Percentiles rank a stretch among this genome's conserved stretches.
phyloP scores from a whole-genome alignment of 2,113 vertebrate species.

The Campylorhamphus procurvoides region DNA sequence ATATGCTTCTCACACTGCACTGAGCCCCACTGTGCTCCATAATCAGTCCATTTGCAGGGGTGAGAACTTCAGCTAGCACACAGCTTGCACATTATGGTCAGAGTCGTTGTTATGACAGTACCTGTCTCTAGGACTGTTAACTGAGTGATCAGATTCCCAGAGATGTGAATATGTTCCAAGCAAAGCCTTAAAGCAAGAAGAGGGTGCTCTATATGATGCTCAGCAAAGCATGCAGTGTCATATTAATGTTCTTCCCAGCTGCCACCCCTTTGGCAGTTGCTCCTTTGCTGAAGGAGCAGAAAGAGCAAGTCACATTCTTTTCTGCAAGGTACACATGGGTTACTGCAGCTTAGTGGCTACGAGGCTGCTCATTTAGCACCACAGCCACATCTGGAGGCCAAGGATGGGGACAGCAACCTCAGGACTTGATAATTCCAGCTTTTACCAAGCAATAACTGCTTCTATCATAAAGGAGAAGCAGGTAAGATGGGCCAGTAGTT shows the following conservation, averaged over 20 bases:
- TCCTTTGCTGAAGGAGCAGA: not conserved
- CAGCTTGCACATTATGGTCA: not conserved
- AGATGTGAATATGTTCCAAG: not conserved
- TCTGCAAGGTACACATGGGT: not conserved
- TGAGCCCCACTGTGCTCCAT: not conserved
- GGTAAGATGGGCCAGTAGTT: not conserved
- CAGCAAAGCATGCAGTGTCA: not conserved
- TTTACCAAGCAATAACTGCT: not conserved
- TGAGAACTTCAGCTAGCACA: not conserved
- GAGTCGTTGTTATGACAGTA: not conserved
- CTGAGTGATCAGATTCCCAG: not conserved
- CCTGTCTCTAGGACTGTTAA: not conserved
- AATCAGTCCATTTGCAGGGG: not conserved
- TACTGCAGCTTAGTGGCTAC: not conserved
- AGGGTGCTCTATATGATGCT: not conserved
- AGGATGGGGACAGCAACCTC: not conserved
- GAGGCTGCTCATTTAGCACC: rapidly evolving
- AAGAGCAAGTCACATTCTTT: not conserved
- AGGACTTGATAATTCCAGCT: not conserved
- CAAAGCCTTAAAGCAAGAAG: not conserved
- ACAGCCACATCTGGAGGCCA: not conserved
- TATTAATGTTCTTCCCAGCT: not conserved
- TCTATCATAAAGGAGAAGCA: not conserved
- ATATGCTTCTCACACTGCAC: rapidly evolving
- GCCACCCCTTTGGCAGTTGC: not conserved